Conservation (phyloP, 2,113 vertebrate species). For the Oenanthe melanoleuca region DNA sequence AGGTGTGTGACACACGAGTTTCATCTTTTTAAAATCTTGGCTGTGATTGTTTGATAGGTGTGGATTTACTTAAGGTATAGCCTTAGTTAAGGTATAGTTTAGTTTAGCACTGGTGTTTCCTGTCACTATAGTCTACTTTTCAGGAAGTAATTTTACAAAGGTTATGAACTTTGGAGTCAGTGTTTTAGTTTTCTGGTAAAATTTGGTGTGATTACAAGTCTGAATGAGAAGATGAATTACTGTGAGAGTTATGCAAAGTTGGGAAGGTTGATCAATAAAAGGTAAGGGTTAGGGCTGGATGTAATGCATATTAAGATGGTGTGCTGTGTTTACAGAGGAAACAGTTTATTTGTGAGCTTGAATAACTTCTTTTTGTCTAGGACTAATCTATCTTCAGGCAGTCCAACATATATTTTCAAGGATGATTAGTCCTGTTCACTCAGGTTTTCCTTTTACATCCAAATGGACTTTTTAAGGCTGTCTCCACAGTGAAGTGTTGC, state of each 20-base stretch:
- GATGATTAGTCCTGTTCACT: background rate
- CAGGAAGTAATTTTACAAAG: background rate
- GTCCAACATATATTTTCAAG: background rate
- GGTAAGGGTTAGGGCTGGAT: background rate
- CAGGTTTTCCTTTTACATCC: background rate
- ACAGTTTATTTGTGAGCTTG: background rate
- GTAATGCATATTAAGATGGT: accelerated
- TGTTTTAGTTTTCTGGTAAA: background rate
- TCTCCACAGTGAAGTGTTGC: background rate
- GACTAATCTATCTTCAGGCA: background rate
- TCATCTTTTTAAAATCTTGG: background rate
- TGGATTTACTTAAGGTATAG: background rate
- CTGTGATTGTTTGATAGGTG: background rate
- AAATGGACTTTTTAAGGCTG: background rate
- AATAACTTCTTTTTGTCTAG: background rate
- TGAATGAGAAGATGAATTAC: background rate
- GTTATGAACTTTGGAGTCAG: background rate
- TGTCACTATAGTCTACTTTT: background rate
- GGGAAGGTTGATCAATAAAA: background rate
- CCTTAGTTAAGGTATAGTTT: too few species aligned
- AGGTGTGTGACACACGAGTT: background rate
- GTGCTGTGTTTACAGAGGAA: background rate
- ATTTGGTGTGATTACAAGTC: background rate
- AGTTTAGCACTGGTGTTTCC: background rate
- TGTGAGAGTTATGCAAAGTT: background rate